Conservation (phyloP, 2,888 invertebrate genomes). For the Eueremaeus valkanovi region DNA sequence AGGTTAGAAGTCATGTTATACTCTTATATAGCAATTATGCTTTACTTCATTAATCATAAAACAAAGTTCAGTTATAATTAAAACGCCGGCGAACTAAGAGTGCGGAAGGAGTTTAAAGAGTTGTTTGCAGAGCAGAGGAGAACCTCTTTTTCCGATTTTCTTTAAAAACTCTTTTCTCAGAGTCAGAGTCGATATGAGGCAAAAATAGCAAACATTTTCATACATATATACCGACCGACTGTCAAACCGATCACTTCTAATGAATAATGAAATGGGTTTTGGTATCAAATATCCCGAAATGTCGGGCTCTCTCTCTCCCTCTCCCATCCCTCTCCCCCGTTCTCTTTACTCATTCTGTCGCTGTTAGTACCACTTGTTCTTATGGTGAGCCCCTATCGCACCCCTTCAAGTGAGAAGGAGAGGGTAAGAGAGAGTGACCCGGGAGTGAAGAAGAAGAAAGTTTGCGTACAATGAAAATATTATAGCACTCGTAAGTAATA, state of each 20-base stretch:
- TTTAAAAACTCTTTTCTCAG: constrained; percentile 4
- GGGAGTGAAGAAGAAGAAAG: too few relatives aligned
- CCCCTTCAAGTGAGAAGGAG: too few relatives aligned
- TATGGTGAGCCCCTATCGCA: not conserved
- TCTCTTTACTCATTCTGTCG: not conserved
- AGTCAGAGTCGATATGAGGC: not conserved
- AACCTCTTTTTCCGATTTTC: too few relatives aligned
- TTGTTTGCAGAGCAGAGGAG: not conserved
- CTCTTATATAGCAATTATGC: not conserved
- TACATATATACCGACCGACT: not conserved
- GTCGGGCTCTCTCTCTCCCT: not conserved
- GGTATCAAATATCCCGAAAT: constrained; percentile 20
- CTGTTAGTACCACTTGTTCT: constrained; percentile 1
- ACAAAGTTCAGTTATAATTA: too few relatives aligned
- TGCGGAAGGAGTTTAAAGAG: not conserved
- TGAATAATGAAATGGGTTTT: constrained; percentile 32
- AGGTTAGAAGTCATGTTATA: constrained; percentile 10
- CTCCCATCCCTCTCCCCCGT: too few relatives aligned
- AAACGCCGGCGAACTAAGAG: too few relatives aligned
- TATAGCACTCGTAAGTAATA: constrained; percentile 2
- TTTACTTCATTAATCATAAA: constrained; percentile 23
- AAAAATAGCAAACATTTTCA: constrained; percentile 17
- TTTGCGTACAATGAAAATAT: not conserved
- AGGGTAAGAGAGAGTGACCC: too few relatives aligned
- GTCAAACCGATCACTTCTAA: constrained; percentile 20